Evolutionary conservation across 2,797 vertebrate species (phyloP), one percentile per base, ranked within the genome.

Genomic region (Mus spretus): DNA sequence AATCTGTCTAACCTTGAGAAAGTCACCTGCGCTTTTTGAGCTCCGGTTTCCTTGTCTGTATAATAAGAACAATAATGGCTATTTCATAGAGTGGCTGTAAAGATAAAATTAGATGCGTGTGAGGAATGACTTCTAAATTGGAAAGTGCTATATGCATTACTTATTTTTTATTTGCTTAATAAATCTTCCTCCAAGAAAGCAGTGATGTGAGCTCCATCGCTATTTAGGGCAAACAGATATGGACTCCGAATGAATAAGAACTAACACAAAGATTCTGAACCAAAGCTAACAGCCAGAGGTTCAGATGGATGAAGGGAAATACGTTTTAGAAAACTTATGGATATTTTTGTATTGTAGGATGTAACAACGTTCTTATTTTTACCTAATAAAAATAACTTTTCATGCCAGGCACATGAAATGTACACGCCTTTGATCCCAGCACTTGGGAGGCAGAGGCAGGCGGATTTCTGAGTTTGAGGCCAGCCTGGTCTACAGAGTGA

Each of bases 161-260:
- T 90, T 37, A 90, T 31, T 95, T 22, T 79, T 96, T 84, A 94
- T 93, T 94, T 96, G 13, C 55, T 91, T 95, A 85, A 89, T 57
- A 90, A 94, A 78, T 91, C 17, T 22, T 93, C 90, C 65, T 84
- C 70, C 37, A 65, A 97, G 92, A 96, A 85, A 89, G 79, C 70
- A 93, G 77, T 5, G 6, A 15, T 47, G 28, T 78, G 34, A 86
- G 89, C 34, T 74, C 47, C 20, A 50, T 75, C 90, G 77, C 5
- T 82, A 14, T 91, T 97, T 86, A 79, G 55, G 79, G 89, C 55
- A 94, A 95, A 74, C 77, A 70, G 87, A 31, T 94, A 75, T 83
- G 55, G 15, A 87, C 74, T 83, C 34, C 91, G 63, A 86, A 40
- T 94, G 88, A 93, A 65, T 89, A 79, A 90, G 59, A 82, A 40